These are phyloP conservation scores for Hyaena hyaena DNA, from an alignment of 2,113 vertebrate genomes.

Conservation along the genomic window DNA sequence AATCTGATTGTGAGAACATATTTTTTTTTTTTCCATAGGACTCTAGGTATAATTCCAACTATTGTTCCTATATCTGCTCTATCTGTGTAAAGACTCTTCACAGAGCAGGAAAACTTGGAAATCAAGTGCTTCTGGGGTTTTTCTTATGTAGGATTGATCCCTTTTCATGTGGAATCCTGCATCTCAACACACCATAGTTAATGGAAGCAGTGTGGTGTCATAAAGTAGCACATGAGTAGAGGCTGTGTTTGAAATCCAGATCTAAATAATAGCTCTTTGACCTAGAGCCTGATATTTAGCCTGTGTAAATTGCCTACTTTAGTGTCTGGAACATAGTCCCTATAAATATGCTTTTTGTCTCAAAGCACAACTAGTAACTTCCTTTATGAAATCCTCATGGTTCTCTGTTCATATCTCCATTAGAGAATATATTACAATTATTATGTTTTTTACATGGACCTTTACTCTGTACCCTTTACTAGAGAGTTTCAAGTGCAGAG, in stretches of 20 bases:
- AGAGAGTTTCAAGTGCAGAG: not conserved
- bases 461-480: not conserved
- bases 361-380: not conserved
- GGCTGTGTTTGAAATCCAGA: not conserved
- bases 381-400: not conserved
- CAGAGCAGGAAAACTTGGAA: not conserved
- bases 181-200: not conserved
- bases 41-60: not conserved
- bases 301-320: not conserved
- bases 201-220: not conserved
- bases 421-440: not conserved
- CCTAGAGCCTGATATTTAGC: not conserved
- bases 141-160: not conserved
- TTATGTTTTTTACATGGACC: not conserved
- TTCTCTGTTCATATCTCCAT: not conserved
- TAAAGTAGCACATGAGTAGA: not conserved
- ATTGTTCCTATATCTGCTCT: not conserved
- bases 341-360: not conserved
- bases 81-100: not conserved
- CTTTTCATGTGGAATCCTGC: not conserved
- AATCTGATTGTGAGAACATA: not conserved
- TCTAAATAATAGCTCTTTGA: not conserved
- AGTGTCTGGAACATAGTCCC: not conserved
- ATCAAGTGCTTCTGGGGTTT: not conserved
- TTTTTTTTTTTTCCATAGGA: not conserved